phyloP scores from a whole-genome alignment of 2,797 vertebrate genomes.

The Cygnus olor region DNA sequence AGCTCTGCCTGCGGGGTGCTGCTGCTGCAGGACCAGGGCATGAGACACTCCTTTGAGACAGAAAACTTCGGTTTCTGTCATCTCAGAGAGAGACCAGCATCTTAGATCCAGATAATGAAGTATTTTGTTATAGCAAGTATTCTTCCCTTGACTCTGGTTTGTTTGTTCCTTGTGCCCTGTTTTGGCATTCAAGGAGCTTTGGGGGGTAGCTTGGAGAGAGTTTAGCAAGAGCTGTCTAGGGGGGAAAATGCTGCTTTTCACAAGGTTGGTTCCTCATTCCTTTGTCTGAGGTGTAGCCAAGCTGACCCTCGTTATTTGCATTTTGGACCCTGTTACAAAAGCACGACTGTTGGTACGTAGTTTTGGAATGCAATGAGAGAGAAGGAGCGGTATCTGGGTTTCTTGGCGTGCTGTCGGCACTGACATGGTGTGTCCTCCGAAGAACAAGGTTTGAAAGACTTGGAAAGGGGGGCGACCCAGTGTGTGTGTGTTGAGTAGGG shows the following conservation, averaged over 20 bases:
- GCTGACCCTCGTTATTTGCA: accelerated
- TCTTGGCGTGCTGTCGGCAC: background rate
- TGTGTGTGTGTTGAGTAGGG: background rate
- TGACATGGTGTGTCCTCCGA: background rate
- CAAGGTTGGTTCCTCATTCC: background rate
- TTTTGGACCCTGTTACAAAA: background rate
- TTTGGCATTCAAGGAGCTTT: background rate
- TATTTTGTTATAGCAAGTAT: background rate
- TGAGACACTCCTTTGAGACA: background rate
- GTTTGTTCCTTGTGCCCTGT: background rate
- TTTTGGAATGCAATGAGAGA: background rate
- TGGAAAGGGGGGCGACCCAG: background rate
- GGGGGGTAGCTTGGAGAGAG: background rate
- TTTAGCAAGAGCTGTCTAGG: background rate
- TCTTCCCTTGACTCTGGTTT: background rate
- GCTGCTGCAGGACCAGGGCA: background rate
- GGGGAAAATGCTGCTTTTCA: background rate
- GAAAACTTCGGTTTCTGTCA: background rate
- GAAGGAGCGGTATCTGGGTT: background rate
- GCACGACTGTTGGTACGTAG: background rate
- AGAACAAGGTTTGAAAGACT: background rate
- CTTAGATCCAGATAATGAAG: background rate
- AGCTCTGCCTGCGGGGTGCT: background rate
- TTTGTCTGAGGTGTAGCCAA: background rate
- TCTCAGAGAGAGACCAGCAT: background rate